These are phyloP conservation scores for Neosilurus mollespiculum DNA, from an alignment of 2,797 vertebrate genomes.

Conservation along the genomic window DNA sequence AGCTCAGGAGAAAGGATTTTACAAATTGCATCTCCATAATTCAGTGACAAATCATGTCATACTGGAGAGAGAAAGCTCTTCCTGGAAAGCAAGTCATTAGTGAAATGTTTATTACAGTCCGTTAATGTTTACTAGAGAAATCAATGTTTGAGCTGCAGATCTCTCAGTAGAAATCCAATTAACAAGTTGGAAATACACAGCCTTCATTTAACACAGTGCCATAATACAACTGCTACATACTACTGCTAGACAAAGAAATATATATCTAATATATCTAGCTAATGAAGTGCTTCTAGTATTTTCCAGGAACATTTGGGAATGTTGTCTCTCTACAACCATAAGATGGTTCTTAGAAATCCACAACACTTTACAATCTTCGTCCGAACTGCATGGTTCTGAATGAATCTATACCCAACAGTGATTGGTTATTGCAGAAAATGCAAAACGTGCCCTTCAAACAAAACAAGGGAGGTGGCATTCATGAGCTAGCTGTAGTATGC, in stretches of 20 bases:
- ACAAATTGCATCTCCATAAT: slow-evolving; percentile 24
- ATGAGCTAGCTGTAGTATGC: background rate
- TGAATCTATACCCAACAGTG: slow-evolving; percentile 2
- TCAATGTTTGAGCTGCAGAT: background rate
- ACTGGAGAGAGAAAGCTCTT: background rate
- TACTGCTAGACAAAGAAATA: background rate
- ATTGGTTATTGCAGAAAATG: background rate
- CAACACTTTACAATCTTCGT: background rate
- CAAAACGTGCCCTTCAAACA: background rate
- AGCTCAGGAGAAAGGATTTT: slow-evolving; percentile 20
- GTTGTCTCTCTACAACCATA: background rate
- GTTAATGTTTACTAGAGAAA: background rate
- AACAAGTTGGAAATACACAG: background rate
- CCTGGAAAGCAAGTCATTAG: slow-evolving; percentile 9
- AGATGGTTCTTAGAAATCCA: background rate
- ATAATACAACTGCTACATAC: too few relatives aligned
- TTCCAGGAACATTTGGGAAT: background rate
- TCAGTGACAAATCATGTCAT: background rate
- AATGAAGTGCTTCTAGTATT: background rate
- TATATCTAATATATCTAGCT: too few relatives aligned
- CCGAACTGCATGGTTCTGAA: background rate
- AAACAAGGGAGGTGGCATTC: background rate
- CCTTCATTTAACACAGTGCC: background rate
- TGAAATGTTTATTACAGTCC: background rate
- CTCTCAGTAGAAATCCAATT: background rate